Evolutionary conservation across 2,888 invertebrate genomes (phyloP).

Genomic region (Cremastinae sp.): DNA sequence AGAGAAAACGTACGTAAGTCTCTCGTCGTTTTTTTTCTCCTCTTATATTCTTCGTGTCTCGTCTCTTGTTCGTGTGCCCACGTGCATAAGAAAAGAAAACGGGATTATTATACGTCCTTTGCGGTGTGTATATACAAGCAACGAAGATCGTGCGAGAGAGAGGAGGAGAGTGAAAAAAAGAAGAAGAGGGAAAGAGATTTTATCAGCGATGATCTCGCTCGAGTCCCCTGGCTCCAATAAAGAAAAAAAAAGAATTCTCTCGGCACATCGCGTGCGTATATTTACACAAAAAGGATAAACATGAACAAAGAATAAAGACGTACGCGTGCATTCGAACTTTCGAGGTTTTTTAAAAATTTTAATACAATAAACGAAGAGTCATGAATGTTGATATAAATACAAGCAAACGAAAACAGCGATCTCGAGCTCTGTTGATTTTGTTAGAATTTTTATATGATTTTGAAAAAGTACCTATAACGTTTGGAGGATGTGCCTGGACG

Average conservation of each 20-base stretch:
- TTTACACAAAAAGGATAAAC: constrained; percentile 11
- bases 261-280: constrained; percentile 36
- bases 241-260: constrained; percentile 19
- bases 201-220: constrained; percentile 47
- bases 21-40: constrained; percentile 12
- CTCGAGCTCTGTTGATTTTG: too few relatives aligned
- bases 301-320: constrained; percentile 13
- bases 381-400: too few relatives aligned
- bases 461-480: too few relatives aligned
- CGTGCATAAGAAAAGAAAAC: constrained; percentile 53
- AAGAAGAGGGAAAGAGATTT: constrained; percentile 23
- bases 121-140: constrained; percentile 33
- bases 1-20: constrained; percentile 26
- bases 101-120: constrained; percentile 52
- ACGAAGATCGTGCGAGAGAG: constrained; percentile 28
- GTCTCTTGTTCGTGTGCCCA: constrained; percentile 38
- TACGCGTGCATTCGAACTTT: constrained; percentile 25
- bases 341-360: constrained; percentile 31
- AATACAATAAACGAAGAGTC: too few relatives aligned
- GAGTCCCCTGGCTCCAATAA: constrained; percentile 26
- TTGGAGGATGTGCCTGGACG: neutral
- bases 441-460: too few relatives aligned
- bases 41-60: too few relatives aligned
- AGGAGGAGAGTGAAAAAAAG: constrained; percentile 27
- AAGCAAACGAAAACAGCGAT: too few relatives aligned